phyloP scores from a whole-genome alignment of 1,140 invertebrate genomes.

The Calliphora vicina region DNA sequence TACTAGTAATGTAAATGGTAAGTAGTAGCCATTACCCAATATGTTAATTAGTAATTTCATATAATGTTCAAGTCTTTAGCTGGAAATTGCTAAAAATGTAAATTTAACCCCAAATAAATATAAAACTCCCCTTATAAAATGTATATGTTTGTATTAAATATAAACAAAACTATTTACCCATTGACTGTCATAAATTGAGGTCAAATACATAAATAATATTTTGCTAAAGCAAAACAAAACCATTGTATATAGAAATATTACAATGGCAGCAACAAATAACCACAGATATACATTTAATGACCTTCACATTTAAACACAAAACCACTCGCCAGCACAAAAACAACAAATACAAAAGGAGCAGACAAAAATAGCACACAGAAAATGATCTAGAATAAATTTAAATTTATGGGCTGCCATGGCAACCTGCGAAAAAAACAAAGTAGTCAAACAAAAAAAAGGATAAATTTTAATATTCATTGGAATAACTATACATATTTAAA shows the following conservation, averaged over 20 bases:
- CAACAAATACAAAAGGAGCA: too few relatives aligned
- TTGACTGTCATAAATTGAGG: neutral
- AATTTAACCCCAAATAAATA: too few relatives aligned
- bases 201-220: conserved; percentile 1
- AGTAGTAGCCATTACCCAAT: too few relatives aligned
- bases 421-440: neutral
- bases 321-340: neutral
- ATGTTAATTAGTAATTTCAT: too few relatives aligned
- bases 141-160: neutral
- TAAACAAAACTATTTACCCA: neutral
- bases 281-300: neutral
- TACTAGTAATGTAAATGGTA: too few relatives aligned
- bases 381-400: neutral
- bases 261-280: neutral
- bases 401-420: neutral
- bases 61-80: too few relatives aligned
- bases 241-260: neutral
- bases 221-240: neutral
- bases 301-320: neutral
- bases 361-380: too few relatives aligned
- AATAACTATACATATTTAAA: neutral
- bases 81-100: too few relatives aligned
- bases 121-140: too few relatives aligned
- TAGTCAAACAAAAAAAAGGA: too few relatives aligned
- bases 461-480: neutral